Percentiles rank a stretch among this genome's conserved stretches.
phyloP scores from a whole-genome alignment of 2,113 vertebrate genomes.

The Sinocyclocheilus maitianheensis region DNA sequence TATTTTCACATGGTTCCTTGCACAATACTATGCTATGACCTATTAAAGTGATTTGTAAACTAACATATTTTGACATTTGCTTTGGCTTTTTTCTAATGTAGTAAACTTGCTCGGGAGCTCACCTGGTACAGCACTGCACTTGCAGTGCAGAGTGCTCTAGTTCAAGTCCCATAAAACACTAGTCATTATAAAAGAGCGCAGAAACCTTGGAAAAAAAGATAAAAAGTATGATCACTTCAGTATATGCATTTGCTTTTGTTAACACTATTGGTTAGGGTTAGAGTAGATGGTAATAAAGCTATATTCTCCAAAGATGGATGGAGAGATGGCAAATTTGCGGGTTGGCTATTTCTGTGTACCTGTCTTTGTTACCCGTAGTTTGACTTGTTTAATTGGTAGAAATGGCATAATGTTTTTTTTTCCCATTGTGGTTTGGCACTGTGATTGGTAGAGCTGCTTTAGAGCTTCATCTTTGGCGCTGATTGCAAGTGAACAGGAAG shows the following conservation, averaged over 20 bases:
- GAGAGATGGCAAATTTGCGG: not conserved
- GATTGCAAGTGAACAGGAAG: not conserved
- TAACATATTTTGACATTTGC: not conserved
- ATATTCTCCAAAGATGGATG: not conserved
- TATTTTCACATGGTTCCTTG: not conserved
- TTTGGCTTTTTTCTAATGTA: not conserved
- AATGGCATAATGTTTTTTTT: not conserved
- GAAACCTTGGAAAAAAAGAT: not conserved
- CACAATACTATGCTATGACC: not conserved
- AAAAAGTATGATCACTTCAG: not conserved
- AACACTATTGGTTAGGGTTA: not conserved
- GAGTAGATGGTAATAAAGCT: not conserved
- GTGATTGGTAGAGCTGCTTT: slow-evolving; percentile 44
- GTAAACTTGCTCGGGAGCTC: not conserved
- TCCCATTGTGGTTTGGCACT: slow-evolving; percentile 35
- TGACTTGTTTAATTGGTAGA: slow-evolving; percentile 10
- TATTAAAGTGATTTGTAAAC: not conserved
- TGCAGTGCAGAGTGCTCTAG: not conserved
- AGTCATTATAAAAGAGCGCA: not conserved
- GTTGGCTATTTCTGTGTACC: not conserved
- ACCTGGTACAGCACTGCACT: not conserved
- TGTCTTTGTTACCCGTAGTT: slow-evolving; percentile 12
- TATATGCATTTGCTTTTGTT: not conserved
- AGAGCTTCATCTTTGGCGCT: not conserved
- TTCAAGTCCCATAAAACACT: not conserved